Conservation (phyloP, 2,888 invertebrate genomes). For the Acrocyrtus sp. region DNA sequence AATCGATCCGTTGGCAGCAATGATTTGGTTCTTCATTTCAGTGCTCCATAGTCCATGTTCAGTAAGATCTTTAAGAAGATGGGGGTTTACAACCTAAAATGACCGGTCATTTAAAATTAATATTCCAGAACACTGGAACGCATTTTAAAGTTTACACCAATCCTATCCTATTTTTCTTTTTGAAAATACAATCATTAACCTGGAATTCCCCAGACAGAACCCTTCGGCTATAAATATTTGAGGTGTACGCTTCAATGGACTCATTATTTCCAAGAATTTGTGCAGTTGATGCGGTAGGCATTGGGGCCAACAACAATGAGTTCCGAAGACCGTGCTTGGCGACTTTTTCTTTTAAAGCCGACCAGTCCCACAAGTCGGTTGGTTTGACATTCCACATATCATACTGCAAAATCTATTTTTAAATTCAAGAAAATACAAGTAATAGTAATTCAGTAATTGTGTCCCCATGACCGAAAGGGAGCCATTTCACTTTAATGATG, state of each 20-base stretch:
- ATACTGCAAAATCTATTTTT: constrained; percentile 84
- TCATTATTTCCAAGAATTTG: constrained; percentile 99
- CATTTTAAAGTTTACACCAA: not conserved
- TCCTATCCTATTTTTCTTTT: constrained; percentile 6
- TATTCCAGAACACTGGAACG: not conserved
- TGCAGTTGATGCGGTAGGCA: constrained; percentile 99
- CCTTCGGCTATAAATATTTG: constrained; percentile 93
- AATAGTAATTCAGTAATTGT: not conserved
- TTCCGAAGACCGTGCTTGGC: constrained; percentile 90
- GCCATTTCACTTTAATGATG: constrained; percentile 1
- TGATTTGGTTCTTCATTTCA: constrained; percentile 93
- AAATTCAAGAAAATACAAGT: constrained; percentile 11
- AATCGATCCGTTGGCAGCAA: constrained; percentile 91
- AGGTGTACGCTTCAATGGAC: constrained; percentile 97
- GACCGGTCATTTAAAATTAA: not conserved
- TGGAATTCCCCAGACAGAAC: constrained; percentile 95
- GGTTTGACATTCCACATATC: constrained; percentile 97
- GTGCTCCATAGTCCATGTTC: constrained; percentile 93
- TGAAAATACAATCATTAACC: constrained; percentile 63
- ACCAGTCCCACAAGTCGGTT: constrained; percentile 91
- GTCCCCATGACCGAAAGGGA: too few relatives aligned
- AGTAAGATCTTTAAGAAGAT: constrained; percentile 91
- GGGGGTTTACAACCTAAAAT: constrained; percentile 90
- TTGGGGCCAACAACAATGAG: constrained; percentile 92
- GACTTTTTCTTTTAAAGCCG: constrained; percentile 82